phyloP scores from a whole-genome alignment of 2,113 vertebrate species.

The Burhinus bistriatus region DNA sequence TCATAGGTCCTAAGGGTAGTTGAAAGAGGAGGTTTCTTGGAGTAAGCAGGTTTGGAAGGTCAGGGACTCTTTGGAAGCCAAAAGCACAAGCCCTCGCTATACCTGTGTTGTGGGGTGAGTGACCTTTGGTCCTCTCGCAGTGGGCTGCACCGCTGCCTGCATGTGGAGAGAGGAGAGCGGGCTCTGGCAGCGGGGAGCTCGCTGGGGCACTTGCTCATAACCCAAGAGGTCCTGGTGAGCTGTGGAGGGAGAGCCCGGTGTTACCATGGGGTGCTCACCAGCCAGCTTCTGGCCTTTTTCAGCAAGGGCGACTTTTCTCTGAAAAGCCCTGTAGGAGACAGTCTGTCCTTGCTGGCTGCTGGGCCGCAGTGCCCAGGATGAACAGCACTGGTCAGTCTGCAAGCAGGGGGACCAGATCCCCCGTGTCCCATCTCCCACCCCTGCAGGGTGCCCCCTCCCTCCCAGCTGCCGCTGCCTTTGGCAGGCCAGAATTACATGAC shows the following conservation, averaged over 20 bases:
- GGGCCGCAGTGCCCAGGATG: not conserved
- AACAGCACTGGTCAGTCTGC: not conserved
- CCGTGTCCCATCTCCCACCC: rapidly evolving
- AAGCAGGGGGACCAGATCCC: rapidly evolving
- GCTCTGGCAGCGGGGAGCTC: not conserved
- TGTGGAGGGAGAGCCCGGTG: not conserved
- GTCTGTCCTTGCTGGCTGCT: not conserved
- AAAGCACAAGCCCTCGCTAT: not conserved
- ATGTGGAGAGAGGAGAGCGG: not conserved
- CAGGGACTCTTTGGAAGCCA: constrained; percentile 1
- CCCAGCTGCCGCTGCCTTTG: not conserved
- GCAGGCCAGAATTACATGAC: not conserved
- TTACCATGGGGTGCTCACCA: not conserved
- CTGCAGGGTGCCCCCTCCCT: not conserved
- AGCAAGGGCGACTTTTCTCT: not conserved
- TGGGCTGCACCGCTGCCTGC: not conserved
- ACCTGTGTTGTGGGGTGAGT: not conserved
- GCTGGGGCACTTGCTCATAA: not conserved
- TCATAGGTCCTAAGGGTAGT: not conserved
- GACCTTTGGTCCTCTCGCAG: not conserved
- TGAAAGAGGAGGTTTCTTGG: not conserved
- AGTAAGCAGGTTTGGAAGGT: not conserved
- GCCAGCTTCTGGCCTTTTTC: not conserved
- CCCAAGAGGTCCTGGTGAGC: not conserved
- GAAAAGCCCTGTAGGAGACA: not conserved